Percentiles rank a stretch among this genome's conserved stretches.
Conservation (phyloP, 2,888 invertebrate species). For the Netelia virgata region DNA sequence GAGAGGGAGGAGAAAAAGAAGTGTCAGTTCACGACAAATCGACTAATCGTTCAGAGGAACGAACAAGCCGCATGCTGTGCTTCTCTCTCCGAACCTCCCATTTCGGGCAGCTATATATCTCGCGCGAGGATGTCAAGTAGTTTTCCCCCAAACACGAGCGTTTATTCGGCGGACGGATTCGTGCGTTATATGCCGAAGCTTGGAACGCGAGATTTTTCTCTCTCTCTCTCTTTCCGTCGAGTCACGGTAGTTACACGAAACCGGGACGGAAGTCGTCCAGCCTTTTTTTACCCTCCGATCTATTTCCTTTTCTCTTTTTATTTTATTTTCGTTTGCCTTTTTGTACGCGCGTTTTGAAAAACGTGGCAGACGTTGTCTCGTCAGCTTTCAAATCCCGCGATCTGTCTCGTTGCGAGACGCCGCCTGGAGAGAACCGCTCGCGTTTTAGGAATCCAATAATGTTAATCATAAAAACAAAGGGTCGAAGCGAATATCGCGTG, state of each 20-base stretch:
- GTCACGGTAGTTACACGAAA: conserved; percentile 31
- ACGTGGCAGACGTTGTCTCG: conserved; percentile 29
- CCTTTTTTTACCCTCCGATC: conserved; percentile 53
- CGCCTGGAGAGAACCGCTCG: not conserved
- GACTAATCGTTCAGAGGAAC: conserved; percentile 60
- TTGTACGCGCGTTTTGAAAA: not conserved
- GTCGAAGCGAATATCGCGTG: conserved; percentile 57
- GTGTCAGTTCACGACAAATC: conserved; percentile 64
- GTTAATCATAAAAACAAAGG: conserved; percentile 53
- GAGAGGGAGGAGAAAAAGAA: conserved; percentile 39
- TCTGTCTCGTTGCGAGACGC: not conserved
- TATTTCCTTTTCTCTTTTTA: conserved; percentile 29
- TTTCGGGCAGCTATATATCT: conserved; percentile 54
- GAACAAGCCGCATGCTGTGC: conserved; percentile 43
- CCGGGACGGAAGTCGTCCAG: conserved; percentile 39
- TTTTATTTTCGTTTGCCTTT: conserved; percentile 13
- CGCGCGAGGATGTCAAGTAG: conserved; percentile 29
- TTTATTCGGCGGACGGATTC: conserved; percentile 42
- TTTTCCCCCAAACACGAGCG: conserved; percentile 55
- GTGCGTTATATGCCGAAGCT: conserved; percentile 16
- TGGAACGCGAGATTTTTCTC: conserved; percentile 23
- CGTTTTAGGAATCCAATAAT: conserved; percentile 53
- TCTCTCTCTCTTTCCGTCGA: conserved; percentile 15
- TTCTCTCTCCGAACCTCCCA: conserved; percentile 23
- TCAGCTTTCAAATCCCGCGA: conserved; percentile 30